phyloP scores from a whole-genome alignment of 2,888 invertebrate genomes.

The Harpalus rubripes region DNA sequence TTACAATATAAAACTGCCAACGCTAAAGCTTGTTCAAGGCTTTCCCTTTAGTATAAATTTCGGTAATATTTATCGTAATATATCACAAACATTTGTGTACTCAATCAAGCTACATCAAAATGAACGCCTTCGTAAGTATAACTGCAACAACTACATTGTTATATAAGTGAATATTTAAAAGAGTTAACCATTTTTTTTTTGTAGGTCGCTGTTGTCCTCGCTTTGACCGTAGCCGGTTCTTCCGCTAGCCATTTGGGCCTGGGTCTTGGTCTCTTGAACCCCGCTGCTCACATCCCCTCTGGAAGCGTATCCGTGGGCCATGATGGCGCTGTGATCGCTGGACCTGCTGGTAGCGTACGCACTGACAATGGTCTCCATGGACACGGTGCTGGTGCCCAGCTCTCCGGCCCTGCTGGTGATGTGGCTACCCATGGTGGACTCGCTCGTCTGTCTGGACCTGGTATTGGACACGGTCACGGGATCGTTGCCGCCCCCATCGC shows the following conservation, averaged over 20 bases:
- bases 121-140: constrained; percentile 22
- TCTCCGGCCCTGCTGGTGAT: constrained; percentile 10
- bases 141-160: background rate
- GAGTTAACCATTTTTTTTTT: background rate
- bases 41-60: constrained; percentile 9
- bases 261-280: background rate
- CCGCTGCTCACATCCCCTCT: constrained; percentile 29
- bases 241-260: background rate
- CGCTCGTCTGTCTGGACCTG: background rate
- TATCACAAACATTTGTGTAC: constrained; percentile 12
- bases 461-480: background rate
- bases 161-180: background rate
- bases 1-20: background rate
- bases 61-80: background rate
- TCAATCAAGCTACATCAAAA: constrained; percentile 23
- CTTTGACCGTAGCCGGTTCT: background rate
- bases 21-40: background rate
- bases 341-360: background rate
- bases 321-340: constrained; percentile 9
- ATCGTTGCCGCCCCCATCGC: background rate
- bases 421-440: constrained; percentile 10
- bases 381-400: background rate
- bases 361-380: background rate
- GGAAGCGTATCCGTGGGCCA: constrained; percentile 69
- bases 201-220: constrained; percentile 9